Evolutionary conservation across 2,797 vertebrate genomes (phyloP), one percentile per base, ranked within the genome.

Genomic region (Pristis pectinata): DNA sequence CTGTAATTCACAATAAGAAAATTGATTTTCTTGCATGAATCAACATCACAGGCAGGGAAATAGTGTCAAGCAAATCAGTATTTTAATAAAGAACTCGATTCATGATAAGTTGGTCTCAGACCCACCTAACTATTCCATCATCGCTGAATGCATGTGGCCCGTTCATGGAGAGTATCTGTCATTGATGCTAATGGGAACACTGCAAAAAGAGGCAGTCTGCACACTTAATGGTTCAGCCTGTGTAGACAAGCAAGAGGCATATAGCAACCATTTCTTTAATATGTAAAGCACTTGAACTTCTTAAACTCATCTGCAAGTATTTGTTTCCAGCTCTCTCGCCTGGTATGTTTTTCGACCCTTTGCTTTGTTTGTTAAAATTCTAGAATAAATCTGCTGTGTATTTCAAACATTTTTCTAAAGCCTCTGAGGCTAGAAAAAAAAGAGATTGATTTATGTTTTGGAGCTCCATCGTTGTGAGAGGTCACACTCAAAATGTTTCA

Each of bases 211-310:
- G 15, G 27, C 9, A 44, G 24, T 17, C 56, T 61, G 83, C 59
- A 87, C 34, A 87, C n/a, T 87, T 59, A 59, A 87, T 34, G 53
- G 27, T n/a, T 53, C 4, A 87, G 53, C n/a, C 56, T 59, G 11
- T 11, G 11, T 3, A 34, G 53, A n/a, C 87, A 30, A 87, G 53
- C 83, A 87, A n/a, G 34, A 59, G 53, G 53, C 34, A 59, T 61
- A 6, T 1, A 87, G 83, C 30, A 59, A 87, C 83, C 59, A n/a
- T 87, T 87, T 87, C 56, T 87, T 87, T n/a, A 87, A 59, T 87
- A 87, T 61, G 83, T 61, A 87, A 87, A 87, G 4, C 30, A 8
- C 5, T 24, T 59, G 83, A 61, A 87, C 83, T 59, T 87, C 87
- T 30, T 61, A 59, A 61, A 34, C 83, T 87, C 83, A 17, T n/a